phyloP scores from a whole-genome alignment of 2,797 vertebrate species.

The Poeciliopsis gracilis region DNA sequence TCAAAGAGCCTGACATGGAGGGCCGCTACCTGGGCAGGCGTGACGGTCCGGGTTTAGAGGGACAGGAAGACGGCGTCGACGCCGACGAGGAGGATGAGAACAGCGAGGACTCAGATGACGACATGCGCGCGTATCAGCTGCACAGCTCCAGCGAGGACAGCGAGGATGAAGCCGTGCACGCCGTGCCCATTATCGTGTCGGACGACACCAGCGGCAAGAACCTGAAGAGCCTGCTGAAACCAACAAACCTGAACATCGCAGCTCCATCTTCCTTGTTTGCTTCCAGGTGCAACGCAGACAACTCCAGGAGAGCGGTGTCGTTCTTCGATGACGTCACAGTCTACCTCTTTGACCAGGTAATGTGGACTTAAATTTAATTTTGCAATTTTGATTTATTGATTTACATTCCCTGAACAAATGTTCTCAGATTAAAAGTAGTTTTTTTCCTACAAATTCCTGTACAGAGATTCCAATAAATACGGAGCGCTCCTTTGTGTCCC shows the following conservation, averaged over 20 bases:
- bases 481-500: neutral
- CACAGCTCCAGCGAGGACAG: conserved; percentile 93
- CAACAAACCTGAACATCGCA: conserved; percentile 48
- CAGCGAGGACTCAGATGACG: conserved; percentile 95
- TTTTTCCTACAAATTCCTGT: neutral
- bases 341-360: conserved; percentile 96
- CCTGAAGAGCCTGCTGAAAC: conserved; percentile 91
- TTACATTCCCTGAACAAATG: neutral
- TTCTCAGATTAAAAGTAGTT: neutral
- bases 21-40: conserved; percentile 92
- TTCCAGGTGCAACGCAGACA: conserved; percentile 44
- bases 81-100: conserved; percentile 97
- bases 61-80: conserved; percentile 88
- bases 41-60: conserved; percentile 75
- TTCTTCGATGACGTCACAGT: conserved; percentile 99
- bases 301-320: conserved; percentile 87
- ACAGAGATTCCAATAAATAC: neutral
- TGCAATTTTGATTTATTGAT: neutral
- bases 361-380: neutral
- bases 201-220: conserved; percentile 78
- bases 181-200: conserved; percentile 88
- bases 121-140: conserved; percentile 87
- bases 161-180: conserved; percentile 84
- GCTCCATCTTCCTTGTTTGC: conserved; percentile 51
- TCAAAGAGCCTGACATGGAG: conserved; percentile 94